Percentiles rank a stretch among this genome's conserved stretches.
phyloP scores from a whole-genome alignment of 2,888 invertebrate genomes.

The Oligia strigilis region DNA sequence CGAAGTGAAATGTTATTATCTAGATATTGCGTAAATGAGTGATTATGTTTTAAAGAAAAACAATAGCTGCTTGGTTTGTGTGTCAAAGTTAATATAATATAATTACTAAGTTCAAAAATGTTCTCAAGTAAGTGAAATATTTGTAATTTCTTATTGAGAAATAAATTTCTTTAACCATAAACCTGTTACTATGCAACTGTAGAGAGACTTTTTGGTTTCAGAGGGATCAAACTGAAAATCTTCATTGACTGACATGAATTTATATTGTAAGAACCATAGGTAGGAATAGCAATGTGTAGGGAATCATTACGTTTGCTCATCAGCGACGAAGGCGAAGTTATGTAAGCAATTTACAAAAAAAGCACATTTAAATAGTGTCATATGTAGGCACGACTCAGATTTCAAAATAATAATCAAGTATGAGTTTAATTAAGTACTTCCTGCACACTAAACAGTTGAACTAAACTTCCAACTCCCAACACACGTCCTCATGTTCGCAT shows the following conservation, averaged over 20 bases:
- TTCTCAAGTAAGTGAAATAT: too few species aligned
- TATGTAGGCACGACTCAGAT: background rate
- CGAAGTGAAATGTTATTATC: too few species aligned
- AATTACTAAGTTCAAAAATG: too few species aligned
- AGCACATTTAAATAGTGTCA: background rate
- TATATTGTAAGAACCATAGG: too few species aligned
- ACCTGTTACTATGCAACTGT: background rate
- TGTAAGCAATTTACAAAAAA: background rate
- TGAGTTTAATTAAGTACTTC: background rate
- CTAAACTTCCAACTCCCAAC: background rate
- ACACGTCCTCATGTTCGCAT: slow-evolving; percentile 3
- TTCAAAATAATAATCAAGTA: background rate
- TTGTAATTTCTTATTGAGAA: too few species aligned
- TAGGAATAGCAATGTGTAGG: too few species aligned
- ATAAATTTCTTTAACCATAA: too few species aligned
- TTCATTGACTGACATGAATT: background rate
- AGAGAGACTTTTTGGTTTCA: background rate
- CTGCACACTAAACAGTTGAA: slow-evolving; percentile 7
- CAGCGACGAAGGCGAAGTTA: background rate
- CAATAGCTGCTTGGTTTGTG: too few species aligned
- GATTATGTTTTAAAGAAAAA: too few species aligned
- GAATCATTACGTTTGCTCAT: background rate
- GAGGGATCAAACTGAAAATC: background rate
- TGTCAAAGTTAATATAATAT: too few species aligned
- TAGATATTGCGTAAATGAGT: too few species aligned